Evolutionary conservation across 2,888 invertebrate genomes (phyloP).

Genomic region (Calliphora vomitoria): DNA sequence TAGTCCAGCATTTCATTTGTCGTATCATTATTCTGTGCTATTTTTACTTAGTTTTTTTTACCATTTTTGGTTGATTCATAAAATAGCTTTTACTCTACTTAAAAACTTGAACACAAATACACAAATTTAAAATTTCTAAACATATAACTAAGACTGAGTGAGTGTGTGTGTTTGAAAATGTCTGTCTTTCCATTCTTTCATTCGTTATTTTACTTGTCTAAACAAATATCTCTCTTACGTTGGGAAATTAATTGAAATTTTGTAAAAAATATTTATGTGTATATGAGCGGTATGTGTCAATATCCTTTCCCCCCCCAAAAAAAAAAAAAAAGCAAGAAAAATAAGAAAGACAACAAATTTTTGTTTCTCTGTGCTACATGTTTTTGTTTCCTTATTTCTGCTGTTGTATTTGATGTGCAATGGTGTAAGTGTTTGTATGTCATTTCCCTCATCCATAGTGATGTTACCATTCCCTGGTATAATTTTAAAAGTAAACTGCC

Average conservation of each 20-base stretch:
- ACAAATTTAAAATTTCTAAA: background rate
- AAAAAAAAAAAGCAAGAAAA: background rate
- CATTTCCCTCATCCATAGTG: background rate
- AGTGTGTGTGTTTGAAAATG: background rate
- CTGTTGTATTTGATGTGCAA: background rate
- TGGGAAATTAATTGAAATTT: slow-evolving; percentile 65
- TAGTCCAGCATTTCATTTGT: slow-evolving; percentile 26
- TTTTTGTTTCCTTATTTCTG: slow-evolving; percentile 24
- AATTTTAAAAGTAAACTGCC: slow-evolving; percentile 33
- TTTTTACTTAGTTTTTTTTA: slow-evolving; percentile 8
- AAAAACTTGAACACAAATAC: slow-evolving; percentile 19
- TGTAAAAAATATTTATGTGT: slow-evolving; percentile 14
- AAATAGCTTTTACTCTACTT: slow-evolving; percentile 34
- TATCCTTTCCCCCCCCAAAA: slow-evolving; percentile 11
- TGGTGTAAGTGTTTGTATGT: background rate
- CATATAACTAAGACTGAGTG: background rate
- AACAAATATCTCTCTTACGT: slow-evolving; percentile 51
- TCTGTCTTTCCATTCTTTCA: slow-evolving; percentile 6
- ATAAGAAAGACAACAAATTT: slow-evolving; percentile 32
- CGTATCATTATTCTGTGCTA: slow-evolving; percentile 21
- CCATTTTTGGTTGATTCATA: slow-evolving; percentile 26
- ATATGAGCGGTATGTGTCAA: slow-evolving; percentile 50
- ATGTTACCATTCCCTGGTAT: background rate
- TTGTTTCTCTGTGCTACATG: slow-evolving; percentile 32
- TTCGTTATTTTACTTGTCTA: slow-evolving; percentile 38